Percentiles rank a stretch among this genome's conserved stretches.
Conservation (phyloP, 2,113 vertebrate genomes). For the Thunnus thynnus region DNA sequence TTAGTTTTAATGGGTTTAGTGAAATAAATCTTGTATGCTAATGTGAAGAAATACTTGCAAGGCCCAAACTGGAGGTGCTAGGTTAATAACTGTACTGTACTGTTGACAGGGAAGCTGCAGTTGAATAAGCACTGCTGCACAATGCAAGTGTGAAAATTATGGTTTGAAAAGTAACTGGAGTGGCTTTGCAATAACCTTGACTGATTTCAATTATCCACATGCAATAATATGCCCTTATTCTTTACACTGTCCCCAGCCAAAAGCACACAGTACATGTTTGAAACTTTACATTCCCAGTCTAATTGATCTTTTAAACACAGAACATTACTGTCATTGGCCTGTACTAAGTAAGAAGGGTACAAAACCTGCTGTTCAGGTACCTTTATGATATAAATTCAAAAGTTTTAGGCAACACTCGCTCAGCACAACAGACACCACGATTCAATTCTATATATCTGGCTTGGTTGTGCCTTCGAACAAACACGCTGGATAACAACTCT, state of each 20-base stretch:
- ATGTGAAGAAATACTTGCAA: slow-evolving; percentile 48
- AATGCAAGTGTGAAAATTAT: slow-evolving; percentile 3
- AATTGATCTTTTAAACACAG: too few species aligned
- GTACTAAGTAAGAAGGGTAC: too few species aligned
- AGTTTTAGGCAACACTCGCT: too few species aligned
- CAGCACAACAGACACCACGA: too few species aligned
- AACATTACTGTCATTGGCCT: too few species aligned
- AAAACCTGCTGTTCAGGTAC: too few species aligned
- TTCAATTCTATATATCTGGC: too few species aligned
- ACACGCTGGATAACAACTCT: too few species aligned
- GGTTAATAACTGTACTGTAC: slow-evolving; percentile 54
- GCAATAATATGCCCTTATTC: neutral
- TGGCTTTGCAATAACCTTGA: neutral
- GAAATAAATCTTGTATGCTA: slow-evolving; percentile 72
- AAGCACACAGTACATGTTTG: neutral
- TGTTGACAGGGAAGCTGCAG: slow-evolving; percentile 31
- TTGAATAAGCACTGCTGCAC: slow-evolving; percentile 43
- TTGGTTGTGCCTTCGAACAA: too few species aligned
- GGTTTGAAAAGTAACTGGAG: slow-evolving; percentile 34
- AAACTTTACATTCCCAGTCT: neutral
- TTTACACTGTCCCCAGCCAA: neutral
- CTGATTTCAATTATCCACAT: slow-evolving; percentile 38
- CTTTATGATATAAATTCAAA: too few species aligned
- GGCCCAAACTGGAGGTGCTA: slow-evolving; percentile 61
- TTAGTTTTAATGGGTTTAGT: slow-evolving; percentile 79